These are phyloP conservation scores for Pseudomyrmex pallidus DNA, from an alignment of 1,140 invertebrate species.

Conservation along the genomic window DNA sequence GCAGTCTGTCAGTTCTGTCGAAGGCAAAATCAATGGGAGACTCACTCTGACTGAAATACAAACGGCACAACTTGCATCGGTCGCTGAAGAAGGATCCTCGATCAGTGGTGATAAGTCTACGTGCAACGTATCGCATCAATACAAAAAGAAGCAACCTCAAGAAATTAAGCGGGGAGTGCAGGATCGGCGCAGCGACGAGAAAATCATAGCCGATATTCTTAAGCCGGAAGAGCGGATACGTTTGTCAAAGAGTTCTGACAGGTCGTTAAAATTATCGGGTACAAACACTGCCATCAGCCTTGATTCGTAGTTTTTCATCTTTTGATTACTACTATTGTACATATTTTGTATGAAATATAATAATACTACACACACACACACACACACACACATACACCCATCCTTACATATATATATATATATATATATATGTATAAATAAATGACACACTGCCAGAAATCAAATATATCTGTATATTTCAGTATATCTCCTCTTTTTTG, in stretches of 20 bases:
- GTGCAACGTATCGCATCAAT: slow-evolving; percentile 32
- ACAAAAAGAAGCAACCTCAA: slow-evolving; percentile 59
- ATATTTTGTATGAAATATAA: slow-evolving; percentile 83
- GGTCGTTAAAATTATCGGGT: slow-evolving; percentile 81
- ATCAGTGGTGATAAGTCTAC: neutral
- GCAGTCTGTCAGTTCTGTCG: slow-evolving; percentile 55
- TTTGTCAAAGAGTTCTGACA: slow-evolving; percentile 80
- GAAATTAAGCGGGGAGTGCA: slow-evolving; percentile 37
- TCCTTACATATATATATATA: neutral
- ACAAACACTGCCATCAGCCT: slow-evolving; percentile 84
- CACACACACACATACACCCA: slow-evolving; percentile 65
- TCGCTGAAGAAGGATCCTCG: slow-evolving; percentile 62
- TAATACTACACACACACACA: slow-evolving; percentile 78
- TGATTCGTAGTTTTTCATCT: slow-evolving; percentile 80
- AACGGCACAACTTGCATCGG: slow-evolving; percentile 68
- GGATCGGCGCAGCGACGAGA: slow-evolving; percentile 79
- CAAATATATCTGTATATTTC: too few species aligned
- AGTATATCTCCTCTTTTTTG: too few species aligned
- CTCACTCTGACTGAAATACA: slow-evolving; percentile 72
- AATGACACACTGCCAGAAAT: too few species aligned
- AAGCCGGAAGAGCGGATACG: slow-evolving; percentile 79
- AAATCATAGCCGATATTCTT: slow-evolving; percentile 82
- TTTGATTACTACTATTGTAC: slow-evolving; percentile 77
- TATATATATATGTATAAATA: too few species aligned
- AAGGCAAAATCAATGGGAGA: slow-evolving; percentile 79